These are phyloP conservation scores for Drosophila albomicans DNA, from an alignment of 1,140 invertebrate species.

Conservation along the genomic window DNA sequence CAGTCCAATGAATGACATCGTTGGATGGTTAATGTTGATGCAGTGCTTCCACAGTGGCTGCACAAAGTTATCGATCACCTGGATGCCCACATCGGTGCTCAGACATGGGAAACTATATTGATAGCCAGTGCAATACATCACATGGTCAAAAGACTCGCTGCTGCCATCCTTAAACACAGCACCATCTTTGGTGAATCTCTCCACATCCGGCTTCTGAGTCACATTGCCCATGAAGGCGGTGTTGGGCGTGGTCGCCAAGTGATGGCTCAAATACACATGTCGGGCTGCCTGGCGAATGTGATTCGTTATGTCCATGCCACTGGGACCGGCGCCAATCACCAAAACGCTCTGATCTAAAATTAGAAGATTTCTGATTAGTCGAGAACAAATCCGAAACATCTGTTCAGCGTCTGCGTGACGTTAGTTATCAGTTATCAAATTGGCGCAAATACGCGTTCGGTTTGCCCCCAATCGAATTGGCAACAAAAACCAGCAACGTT, in stretches of 20 bases:
- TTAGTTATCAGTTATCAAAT: no score
- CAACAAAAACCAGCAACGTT: not conserved
- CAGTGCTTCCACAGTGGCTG: slow-evolving; percentile 95
- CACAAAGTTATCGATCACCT: slow-evolving; percentile 92
- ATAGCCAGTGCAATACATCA: slow-evolving; percentile 95
- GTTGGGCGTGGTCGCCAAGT: slow-evolving; percentile 86
- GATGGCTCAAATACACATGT: slow-evolving; percentile 89
- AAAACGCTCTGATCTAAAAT: slow-evolving; percentile 86
- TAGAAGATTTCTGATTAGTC: not conserved
- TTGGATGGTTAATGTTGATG: slow-evolving; percentile 91
- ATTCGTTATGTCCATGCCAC: slow-evolving; percentile 94
- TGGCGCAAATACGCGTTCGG: no score
- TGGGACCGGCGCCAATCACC: slow-evolving; percentile 94
- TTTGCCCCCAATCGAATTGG: no score
- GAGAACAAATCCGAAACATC: not conserved
- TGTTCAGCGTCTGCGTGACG: not conserved
- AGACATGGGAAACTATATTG: slow-evolving; percentile 93
- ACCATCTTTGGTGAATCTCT: slow-evolving; percentile 85
- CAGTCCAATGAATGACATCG: slow-evolving; percentile 92
- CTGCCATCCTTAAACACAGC: slow-evolving; percentile 88
- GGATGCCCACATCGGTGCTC: slow-evolving; percentile 88
- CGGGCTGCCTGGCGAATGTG: slow-evolving; percentile 90
- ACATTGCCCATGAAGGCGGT: slow-evolving; percentile 89
- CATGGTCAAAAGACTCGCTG: slow-evolving; percentile 87
- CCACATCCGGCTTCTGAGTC: slow-evolving; percentile 88